These are phyloP conservation scores for Trichomycterus rosablanca DNA, from an alignment of 2,113 vertebrate genomes.

Conservation along the genomic window DNA sequence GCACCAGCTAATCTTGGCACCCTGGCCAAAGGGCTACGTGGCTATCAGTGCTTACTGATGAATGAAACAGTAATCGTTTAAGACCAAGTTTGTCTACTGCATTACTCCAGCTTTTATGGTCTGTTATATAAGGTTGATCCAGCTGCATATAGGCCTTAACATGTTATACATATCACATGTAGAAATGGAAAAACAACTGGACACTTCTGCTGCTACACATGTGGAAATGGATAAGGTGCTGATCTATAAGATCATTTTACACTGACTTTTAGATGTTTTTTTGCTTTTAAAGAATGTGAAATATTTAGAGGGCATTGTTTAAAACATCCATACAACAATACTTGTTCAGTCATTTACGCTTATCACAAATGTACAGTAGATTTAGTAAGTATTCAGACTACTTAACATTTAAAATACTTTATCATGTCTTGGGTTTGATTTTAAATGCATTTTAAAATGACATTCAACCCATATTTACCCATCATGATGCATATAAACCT, in stretches of 20 bases:
- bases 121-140: no score
- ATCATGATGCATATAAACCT: no score
- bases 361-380: no score
- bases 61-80: conserved; percentile 40
- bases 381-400: no score
- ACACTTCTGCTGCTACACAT: conserved; percentile 6
- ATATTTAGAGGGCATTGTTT: background rate
- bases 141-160: conserved; percentile 23
- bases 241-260: conserved; percentile 20
- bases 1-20: conserved; percentile 76
- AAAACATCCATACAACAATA: no score
- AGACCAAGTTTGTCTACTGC: no score
- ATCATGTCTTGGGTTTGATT: no score
- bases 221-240: conserved; percentile 15
- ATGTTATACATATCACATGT: conserved; percentile 27
- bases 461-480: no score
- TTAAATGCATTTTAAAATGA: no score
- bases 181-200: conserved; percentile 3
- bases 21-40: conserved; percentile 84
- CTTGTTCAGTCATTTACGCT: no score
- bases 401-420: no score
- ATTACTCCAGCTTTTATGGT: no score
- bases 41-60: conserved; percentile 68
- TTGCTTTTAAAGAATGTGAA: background rate
- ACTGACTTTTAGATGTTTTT: conserved; percentile 3